phyloP scores from a whole-genome alignment of 1,140 invertebrate genomes.

The Oscheius sp. region DNA sequence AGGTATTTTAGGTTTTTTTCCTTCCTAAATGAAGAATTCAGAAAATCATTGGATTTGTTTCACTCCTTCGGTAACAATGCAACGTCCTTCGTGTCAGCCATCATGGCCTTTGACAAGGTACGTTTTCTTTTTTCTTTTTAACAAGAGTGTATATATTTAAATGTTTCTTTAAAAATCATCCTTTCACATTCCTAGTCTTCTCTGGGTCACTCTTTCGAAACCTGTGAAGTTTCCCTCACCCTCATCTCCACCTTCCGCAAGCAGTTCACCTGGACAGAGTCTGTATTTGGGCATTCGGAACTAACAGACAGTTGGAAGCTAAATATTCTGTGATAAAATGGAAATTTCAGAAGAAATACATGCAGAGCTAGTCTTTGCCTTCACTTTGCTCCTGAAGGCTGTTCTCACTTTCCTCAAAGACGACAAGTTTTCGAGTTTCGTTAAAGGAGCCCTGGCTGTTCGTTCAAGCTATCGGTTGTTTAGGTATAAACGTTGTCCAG shows the following conservation, averaged over 20 bases:
- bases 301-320: conserved; percentile 48
- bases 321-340: too few species aligned
- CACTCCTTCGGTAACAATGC: conserved; percentile 82
- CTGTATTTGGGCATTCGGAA: conserved; percentile 38
- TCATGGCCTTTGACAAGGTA: conserved; percentile 84
- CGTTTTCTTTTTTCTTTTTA: conserved; percentile 50
- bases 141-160: conserved; percentile 60
- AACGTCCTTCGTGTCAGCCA: conserved; percentile 84
- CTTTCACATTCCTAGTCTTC: conserved; percentile 74
- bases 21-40: too few species aligned
- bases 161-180: conserved; percentile 73
- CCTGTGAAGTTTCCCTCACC: too few species aligned
- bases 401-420: conserved; percentile 88
- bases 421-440: conserved; percentile 86
- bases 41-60: too few species aligned
- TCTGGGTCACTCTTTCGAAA: too few species aligned
- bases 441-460: conserved; percentile 88
- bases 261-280: too few species aligned
- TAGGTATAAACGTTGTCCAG: conserved; percentile 69
- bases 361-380: conserved; percentile 89
- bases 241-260: too few species aligned
- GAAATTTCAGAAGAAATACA: conserved; percentile 78
- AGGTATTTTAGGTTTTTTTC: too few species aligned
- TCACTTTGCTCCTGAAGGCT: conserved; percentile 80
- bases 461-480: conserved; percentile 84